A percentile compares a stretch with the other conserved stretches of the same genome.
Evolutionary conservation across 2,888 invertebrate species (phyloP).

Genomic region (Sminthurides aquaticus): DNA sequence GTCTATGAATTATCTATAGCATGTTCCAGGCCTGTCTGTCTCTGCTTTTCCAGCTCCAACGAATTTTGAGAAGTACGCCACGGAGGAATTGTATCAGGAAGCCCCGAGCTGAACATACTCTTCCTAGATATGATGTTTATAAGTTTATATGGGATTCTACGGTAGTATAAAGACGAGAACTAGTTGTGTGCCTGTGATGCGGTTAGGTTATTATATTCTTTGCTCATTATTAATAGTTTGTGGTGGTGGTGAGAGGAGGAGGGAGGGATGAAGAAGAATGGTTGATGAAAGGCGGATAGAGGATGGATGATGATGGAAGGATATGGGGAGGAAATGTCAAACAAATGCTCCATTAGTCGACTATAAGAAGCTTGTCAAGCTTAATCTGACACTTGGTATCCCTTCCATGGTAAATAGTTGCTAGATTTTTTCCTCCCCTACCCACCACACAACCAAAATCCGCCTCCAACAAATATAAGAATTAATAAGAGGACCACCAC

Average conservation of each 20-base stretch:
- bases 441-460: not conserved
- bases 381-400: constrained; percentile 24
- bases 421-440: not conserved
- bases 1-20: not conserved
- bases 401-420: constrained; percentile 9
- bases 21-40: too few species aligned
- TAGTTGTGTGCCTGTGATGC: too few species aligned
- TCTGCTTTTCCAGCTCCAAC: too few species aligned
- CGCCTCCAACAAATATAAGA: not conserved
- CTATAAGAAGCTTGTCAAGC: constrained; percentile 27
- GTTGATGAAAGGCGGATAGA: constrained; percentile 6
- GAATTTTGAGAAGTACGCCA: too few species aligned
- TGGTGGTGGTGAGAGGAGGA: constrained; percentile 2
- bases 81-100: too few species aligned
- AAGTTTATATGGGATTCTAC: not conserved
- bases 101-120: too few species aligned
- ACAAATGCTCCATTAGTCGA: constrained; percentile 29
- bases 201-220: too few species aligned
- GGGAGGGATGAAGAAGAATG: constrained; percentile 7
- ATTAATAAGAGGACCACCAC: not conserved
- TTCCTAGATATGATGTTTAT: not conserved
- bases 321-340: constrained; percentile 28
- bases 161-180: not conserved
- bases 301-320: constrained; percentile 20
- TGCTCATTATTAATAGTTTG: not conserved